These are phyloP conservation scores for Ia io DNA, from an alignment of 2,113 vertebrate species.

Conservation along the genomic window DNA sequence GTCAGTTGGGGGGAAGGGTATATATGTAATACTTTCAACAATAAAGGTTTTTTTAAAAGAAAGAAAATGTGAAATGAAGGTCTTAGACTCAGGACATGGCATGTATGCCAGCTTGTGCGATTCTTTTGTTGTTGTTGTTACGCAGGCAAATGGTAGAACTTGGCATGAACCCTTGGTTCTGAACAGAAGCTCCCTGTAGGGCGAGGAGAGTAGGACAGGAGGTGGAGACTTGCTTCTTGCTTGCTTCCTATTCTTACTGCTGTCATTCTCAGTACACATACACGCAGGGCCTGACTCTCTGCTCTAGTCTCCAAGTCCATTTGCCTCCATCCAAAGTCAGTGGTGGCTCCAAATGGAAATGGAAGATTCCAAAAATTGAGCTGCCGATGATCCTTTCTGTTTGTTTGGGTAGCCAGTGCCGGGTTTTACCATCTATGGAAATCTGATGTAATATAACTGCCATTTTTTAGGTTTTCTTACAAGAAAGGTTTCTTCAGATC, in stretches of 20 bases:
- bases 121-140: not conserved
- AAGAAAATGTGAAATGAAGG: not conserved
- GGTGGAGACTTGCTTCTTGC: not conserved
- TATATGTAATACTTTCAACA: no score
- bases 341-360: not conserved
- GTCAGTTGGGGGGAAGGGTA: no score
- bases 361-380: not conserved
- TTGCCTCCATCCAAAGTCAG: not conserved
- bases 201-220: not conserved
- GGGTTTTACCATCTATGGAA: not conserved
- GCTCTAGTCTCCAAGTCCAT: not conserved
- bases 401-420: not conserved
- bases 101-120: not conserved
- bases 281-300: not conserved
- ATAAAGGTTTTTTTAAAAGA: not conserved
- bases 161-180: not conserved
- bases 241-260: not conserved
- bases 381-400: not conserved
- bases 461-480: conserved; percentile 1
- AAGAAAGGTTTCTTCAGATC: not conserved
- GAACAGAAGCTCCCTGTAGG: not conserved
- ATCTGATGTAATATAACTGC: not conserved
- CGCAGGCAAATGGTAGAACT: not conserved
- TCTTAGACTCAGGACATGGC: not conserved
- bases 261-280: not conserved